phyloP scores from a whole-genome alignment of 2,888 invertebrate species.

The Selenia dentaria region DNA sequence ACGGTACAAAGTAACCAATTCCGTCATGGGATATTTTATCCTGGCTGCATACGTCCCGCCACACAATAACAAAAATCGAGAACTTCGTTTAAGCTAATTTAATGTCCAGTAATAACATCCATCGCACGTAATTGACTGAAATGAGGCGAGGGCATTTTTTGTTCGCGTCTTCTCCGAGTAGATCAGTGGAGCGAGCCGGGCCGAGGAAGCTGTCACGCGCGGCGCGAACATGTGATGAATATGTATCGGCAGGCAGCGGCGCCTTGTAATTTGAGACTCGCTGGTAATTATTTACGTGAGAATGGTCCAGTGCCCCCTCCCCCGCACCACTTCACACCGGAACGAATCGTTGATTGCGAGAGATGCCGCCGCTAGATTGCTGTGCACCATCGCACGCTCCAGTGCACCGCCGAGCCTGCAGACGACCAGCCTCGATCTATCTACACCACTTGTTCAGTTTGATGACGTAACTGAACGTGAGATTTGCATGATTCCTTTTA shows the following conservation, averaged over 20 bases:
- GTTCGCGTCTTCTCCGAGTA: slow-evolving; percentile 19
- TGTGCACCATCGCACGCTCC: slow-evolving; percentile 65
- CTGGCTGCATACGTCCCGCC: not conserved
- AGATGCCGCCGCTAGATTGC: slow-evolving; percentile 76
- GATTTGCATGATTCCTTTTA: no score
- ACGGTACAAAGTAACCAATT: not conserved
- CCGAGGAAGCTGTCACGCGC: slow-evolving; percentile 82
- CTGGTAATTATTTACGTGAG: slow-evolving; percentile 84
- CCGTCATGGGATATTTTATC: not conserved
- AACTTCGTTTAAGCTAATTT: slow-evolving; percentile 24
- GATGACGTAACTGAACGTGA: not conserved
- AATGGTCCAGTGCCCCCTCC: slow-evolving; percentile 60
- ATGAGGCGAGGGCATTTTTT: slow-evolving; percentile 40
- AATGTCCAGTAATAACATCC: slow-evolving; percentile 25
- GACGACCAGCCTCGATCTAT: not conserved
- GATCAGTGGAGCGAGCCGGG: slow-evolving; percentile 32
- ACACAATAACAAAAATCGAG: slow-evolving; percentile 12
- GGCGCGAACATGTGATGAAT: slow-evolving; percentile 79
- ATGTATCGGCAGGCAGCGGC: slow-evolving; percentile 79
- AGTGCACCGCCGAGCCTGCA: slow-evolving; percentile 32
- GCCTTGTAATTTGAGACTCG: slow-evolving; percentile 82
- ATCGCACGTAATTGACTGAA: slow-evolving; percentile 38
- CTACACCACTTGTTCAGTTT: not conserved
- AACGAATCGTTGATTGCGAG: slow-evolving; percentile 82
- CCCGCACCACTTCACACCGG: slow-evolving; percentile 50